Base-by-base conservation (phyloP, 92 coral and sea anemone species). In the Porites divaricata region DNA sequence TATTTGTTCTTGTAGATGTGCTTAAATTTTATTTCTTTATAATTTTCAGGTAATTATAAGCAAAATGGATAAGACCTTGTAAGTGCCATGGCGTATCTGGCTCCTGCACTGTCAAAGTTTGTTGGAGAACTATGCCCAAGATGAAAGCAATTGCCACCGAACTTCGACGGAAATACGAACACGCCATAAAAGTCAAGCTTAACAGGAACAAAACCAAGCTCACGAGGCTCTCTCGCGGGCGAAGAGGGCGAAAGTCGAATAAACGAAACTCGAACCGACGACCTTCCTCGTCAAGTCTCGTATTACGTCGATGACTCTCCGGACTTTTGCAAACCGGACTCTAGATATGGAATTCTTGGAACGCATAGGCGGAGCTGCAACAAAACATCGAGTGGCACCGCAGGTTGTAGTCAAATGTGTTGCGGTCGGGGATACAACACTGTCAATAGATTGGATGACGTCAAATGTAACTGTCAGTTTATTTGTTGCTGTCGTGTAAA, bases 11-110 rank as follows among this genome's bases (percentile, higher is more conserved):
- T 54, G 12, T 54, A 28, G 22, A 64, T 35, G 8, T 16, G 17
- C 13, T 15, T 70, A 9, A 12, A 21, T 21, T 23, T 51, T 66
- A 24, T 50, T 66, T 9, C 2, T 66, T 76, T 8, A 71, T 83
- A 63, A 68, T 45, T 72, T 51, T n/a, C 88, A 96, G 99, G 90
- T 89, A 49, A 89, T 97, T n/a, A 85, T 88, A 65, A 95, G 93
- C 69, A 89, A 89, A 89, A 92, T 84, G 94, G 87, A 24, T 19
- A 91, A 90, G 81, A 91, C n/a, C 76, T 65, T 97, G 99, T 83
- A 95, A 89, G 74, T 97, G 99, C 35, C 99, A 97, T 70, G 98
- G 98, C 0, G 95, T 89, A 23, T 97, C 98, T 8, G 89, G 92
- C 0, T 85, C 97, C 14, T 97, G 99, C 49, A 79, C 98, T 17